These are phyloP conservation scores for Agrochola lota DNA, from an alignment of 2,888 invertebrate species.

Conservation along the genomic window DNA sequence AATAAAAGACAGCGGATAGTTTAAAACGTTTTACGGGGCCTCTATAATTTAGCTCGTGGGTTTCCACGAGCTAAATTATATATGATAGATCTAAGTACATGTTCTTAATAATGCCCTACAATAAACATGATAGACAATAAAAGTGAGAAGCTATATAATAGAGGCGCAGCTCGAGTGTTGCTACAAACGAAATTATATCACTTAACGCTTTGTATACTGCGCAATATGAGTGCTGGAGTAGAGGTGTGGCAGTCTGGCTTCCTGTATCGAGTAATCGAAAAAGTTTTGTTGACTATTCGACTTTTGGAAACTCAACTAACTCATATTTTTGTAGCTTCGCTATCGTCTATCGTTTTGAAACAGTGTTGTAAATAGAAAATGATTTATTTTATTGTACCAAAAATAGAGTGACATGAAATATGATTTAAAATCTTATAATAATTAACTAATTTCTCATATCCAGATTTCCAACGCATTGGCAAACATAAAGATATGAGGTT, in stretches of 20 bases:
- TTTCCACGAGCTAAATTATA: not conserved
- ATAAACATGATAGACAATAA: constrained; percentile 52
- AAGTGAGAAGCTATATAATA: constrained; percentile 52
- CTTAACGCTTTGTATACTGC: constrained; percentile 59
- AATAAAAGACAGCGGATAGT: not conserved
- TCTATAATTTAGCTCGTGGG: too few species aligned
- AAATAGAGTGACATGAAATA: not conserved
- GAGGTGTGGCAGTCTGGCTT: constrained; percentile 41
- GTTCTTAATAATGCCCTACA: constrained; percentile 35
- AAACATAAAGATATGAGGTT: too few species aligned
- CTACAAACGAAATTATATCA: constrained; percentile 65
- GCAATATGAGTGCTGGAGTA: constrained; percentile 49
- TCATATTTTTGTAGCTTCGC: not conserved
- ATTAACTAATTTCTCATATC: not conserved
- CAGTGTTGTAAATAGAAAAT: not conserved
- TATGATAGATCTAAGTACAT: constrained; percentile 25
- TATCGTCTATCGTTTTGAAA: not conserved
- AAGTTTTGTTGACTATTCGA: constrained; percentile 5
- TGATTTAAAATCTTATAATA: not conserved
- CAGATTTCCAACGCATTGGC: not conserved
- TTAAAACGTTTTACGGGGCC: not conserved
- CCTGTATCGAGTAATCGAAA: constrained; percentile 36
- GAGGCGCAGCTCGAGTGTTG: constrained; percentile 56
- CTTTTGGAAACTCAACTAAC: not conserved
- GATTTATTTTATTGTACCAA: too few species aligned